These are phyloP conservation scores for Conopomorpha cramerella DNA, from an alignment of 1,140 invertebrate species.

Conservation along the genomic window DNA sequence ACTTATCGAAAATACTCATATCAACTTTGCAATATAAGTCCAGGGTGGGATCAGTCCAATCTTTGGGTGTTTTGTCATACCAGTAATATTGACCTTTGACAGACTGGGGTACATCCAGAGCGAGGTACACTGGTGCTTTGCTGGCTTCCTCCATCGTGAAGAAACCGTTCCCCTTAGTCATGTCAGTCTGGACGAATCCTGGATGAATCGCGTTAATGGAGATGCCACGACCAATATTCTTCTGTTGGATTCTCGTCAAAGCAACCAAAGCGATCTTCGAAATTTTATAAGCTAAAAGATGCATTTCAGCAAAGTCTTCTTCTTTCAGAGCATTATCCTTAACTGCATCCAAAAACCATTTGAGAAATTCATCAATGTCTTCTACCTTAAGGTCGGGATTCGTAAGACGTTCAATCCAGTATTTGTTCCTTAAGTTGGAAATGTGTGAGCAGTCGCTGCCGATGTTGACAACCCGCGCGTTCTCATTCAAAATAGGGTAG, in stretches of 20 bases:
- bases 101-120: constrained; percentile 3
- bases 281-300: constrained; percentile 60
- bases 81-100: constrained; percentile 3
- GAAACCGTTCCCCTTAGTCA: constrained; percentile 67
- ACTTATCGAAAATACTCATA: too few relatives aligned
- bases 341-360: constrained; percentile 62
- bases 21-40: constrained; percentile 2
- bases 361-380: constrained; percentile 62
- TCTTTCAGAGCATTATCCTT: constrained; percentile 9
- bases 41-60: constrained; percentile 1
- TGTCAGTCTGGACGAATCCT: constrained; percentile 69
- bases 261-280: constrained; percentile 70
- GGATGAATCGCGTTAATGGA: constrained; percentile 66
- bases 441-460: constrained; percentile 69
- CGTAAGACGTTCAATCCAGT: constrained; percentile 18
- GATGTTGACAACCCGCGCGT: constrained; percentile 73
- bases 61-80: constrained; percentile 2
- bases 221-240: constrained; percentile 39
- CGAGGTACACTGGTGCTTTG: constrained; percentile 4
- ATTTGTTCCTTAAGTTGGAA: constrained; percentile 48
- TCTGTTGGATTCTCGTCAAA: constrained; percentile 64
- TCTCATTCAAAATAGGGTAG: constrained; percentile 69
- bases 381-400: constrained; percentile 46
- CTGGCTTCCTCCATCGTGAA: constrained; percentile 66
- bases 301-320: constrained; percentile 42